Base-by-base conservation (phyloP, 53 echinoderm and acorn worm species). In the Temnopleurus reevesii region DNA sequence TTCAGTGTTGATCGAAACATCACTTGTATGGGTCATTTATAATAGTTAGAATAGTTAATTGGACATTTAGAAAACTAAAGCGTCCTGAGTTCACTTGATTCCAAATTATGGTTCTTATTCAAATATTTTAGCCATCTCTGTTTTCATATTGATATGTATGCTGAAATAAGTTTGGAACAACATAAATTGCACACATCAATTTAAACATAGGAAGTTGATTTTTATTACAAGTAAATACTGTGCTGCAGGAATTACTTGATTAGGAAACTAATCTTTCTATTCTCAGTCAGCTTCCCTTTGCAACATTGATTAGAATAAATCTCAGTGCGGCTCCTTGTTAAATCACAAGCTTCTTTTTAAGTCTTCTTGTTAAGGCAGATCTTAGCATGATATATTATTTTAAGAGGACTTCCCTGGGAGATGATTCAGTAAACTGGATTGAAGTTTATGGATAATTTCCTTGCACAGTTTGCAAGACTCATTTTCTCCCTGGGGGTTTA, bases 221-320 rank as follows among this genome's bases (percentile, higher is more conserved):
- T 41, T 41, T 71, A 41, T 41, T 71, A 43, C 15, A 47, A 26
- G 49, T 28, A 47, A 47, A 41, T 47, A 79, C 47, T 79, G 10
- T 79, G 19, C 7, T 27, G 46, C 79, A 79, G 79, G 79, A 79
- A 79, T 79, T 46, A 47, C 79, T 49, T 79, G 49, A 79, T 79
- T 79, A 46, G 46, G 79, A 46, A 46, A 79, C 79, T 47, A 47
- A 79, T 25, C 47, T 29, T 7, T 25, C 28, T 79, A 47, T 41
- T 46, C 28, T 49, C 51, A 12, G 79, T 30, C 49, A 46, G 45
- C 27, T 79, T 23, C 28, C 79, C 79, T 27, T 79, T 26, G 49
- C 13, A 28, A 79, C 79, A 79, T 79, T 46, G 41, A 49, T 47
- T 49, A 49, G 23, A 49, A 79, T n/a, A 41, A 38, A 71, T 71